Evolutionary conservation across 2,797 vertebrate species (phyloP).

Genomic region (Triplophysa yarkandensis): DNA sequence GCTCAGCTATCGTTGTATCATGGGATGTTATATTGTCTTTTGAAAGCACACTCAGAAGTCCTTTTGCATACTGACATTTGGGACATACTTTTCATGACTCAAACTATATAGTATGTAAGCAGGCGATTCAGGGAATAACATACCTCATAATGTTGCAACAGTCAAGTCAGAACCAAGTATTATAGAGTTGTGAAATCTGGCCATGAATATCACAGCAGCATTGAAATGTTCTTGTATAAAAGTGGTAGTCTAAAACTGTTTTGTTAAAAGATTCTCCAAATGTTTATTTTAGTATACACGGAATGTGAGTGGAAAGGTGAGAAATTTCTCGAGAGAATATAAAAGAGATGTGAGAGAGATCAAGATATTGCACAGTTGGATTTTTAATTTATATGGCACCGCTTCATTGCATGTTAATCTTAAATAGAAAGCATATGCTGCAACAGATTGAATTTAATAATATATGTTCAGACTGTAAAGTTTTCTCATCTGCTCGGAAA

Average conservation of each 20-base stretch:
- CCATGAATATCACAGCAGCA: too few relatives aligned
- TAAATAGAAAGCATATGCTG: conserved; percentile 7
- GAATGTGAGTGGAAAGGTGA: not conserved
- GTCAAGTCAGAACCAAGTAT: too few relatives aligned
- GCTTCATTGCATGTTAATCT: not conserved
- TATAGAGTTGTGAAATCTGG: too few relatives aligned
- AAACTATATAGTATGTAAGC: too few relatives aligned
- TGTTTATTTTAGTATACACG: not conserved
- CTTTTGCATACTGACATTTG: too few relatives aligned
- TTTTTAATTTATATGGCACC: not conserved
- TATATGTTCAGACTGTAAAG: not conserved
- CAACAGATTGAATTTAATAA: conserved; percentile 11
- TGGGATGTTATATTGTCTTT: too few relatives aligned
- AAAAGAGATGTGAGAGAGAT: not conserved
- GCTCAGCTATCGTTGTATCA: too few relatives aligned
- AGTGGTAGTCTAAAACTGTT: not conserved
- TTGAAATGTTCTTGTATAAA: too few relatives aligned
- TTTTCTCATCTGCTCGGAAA: conserved; percentile 2
- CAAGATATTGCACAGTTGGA: not conserved
- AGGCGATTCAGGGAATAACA: too few relatives aligned
- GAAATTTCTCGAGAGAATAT: not conserved
- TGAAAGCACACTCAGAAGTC: too few relatives aligned
- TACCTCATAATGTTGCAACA: too few relatives aligned
- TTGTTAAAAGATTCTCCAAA: not conserved
- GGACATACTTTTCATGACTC: too few relatives aligned